phyloP scores from a whole-genome alignment of 2,113 vertebrate species.

The Anarhynchus alexandrinus region DNA sequence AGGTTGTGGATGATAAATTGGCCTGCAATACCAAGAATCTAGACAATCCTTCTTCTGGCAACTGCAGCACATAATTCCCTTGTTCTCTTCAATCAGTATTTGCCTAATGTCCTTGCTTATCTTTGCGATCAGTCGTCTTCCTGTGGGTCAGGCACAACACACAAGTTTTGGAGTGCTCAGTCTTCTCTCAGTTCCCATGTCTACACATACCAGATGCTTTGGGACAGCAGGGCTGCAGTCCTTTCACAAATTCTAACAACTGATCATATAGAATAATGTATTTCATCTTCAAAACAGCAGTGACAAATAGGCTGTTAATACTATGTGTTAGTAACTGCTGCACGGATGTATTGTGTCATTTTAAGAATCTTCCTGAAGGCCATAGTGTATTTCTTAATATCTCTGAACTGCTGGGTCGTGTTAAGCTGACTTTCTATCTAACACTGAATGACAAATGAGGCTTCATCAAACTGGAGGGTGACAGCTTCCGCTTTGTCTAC shows the following conservation, averaged over 20 bases:
- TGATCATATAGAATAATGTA: rapidly evolving
- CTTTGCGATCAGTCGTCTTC: not conserved
- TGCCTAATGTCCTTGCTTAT: not conserved
- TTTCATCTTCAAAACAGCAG: not conserved
- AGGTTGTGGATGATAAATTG: not conserved
- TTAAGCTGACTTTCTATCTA: not conserved
- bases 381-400: not conserved
- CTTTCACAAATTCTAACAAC: not conserved
- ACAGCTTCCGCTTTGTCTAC: not conserved
- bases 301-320: not conserved
- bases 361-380: not conserved
- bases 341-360: not conserved
- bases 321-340: not conserved
- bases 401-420: not conserved
- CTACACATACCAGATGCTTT: not conserved
- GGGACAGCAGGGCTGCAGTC: not conserved
- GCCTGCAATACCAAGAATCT: not conserved
- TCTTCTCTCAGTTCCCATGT: not conserved
- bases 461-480: not conserved
- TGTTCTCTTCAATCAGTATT: not conserved
- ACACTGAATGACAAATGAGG: not conserved
- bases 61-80: not conserved
- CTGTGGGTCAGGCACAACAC: not conserved
- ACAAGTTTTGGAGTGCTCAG: not conserved
- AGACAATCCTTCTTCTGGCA: not conserved